Evolutionary conservation across 2,797 vertebrate species (phyloP).

Genomic region (Lutjanus campechanus): DNA sequence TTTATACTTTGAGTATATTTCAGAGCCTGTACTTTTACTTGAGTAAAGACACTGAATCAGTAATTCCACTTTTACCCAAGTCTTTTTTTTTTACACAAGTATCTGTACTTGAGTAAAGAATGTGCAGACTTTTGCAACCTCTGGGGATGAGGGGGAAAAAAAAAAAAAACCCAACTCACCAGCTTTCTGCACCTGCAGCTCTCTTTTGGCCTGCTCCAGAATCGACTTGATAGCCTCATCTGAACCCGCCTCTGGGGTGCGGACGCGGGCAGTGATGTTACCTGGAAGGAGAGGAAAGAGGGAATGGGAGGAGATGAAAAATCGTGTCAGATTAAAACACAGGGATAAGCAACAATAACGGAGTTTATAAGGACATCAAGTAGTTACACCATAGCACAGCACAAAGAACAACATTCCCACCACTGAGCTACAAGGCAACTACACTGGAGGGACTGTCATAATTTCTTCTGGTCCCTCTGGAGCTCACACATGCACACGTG

Average conservation of each 20-base stretch:
- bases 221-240: constrained; percentile 98
- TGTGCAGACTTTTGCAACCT: no score
- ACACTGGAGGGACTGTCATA: constrained; percentile 57
- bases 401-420: constrained; percentile 75
- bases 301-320: constrained; percentile 52
- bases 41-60: no score
- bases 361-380: constrained; percentile 36
- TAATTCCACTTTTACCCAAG: no score
- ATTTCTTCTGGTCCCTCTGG: constrained; percentile 60
- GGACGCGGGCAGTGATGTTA: constrained; percentile 95
- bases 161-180: constrained; percentile 80
- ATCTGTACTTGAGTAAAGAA: no score
- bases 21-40: no score
- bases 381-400: constrained; percentile 61
- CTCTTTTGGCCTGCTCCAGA: constrained; percentile 96
- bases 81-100: no score
- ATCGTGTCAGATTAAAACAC: constrained; percentile 52
- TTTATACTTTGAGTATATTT: no score
- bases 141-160: neutral
- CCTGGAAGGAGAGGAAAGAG: constrained; percentile 81
- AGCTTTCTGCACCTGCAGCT: constrained; percentile 97
- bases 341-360: constrained; percentile 33
- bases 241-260: constrained; percentile 93
- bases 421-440: constrained; percentile 64
- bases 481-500: constrained; percentile 79